A percentile compares a stretch with the other conserved stretches of the same genome.
phyloP scores from a whole-genome alignment of 2,797 vertebrate genomes.

The Melanotaenia pygmaea region DNA sequence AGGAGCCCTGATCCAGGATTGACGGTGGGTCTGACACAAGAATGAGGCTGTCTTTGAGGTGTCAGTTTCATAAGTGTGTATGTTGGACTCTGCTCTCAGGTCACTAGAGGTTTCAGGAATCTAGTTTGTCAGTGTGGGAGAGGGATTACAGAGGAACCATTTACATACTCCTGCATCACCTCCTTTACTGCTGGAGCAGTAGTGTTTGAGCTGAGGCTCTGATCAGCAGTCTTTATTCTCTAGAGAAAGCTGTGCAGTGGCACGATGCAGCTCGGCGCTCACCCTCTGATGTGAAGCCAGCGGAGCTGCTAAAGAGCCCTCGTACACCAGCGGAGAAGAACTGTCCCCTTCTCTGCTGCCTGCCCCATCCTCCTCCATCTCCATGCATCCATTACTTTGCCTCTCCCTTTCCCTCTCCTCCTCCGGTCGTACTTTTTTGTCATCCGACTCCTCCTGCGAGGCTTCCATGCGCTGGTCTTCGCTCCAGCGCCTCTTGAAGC shows the following conservation, averaged over 20 bases:
- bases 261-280: constrained; percentile 89
- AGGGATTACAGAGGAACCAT: constrained; percentile 60
- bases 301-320: constrained; percentile 63
- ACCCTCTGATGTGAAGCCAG: constrained; percentile 76
- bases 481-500: constrained; percentile 94
- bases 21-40: constrained; percentile 22
- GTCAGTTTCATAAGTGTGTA: constrained; percentile 51
- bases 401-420: constrained; percentile 63
- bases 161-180: constrained; percentile 57
- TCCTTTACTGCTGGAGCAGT: constrained; percentile 59
- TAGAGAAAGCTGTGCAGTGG: constrained; percentile 91
- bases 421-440: constrained; percentile 88
- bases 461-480: constrained; percentile 93
- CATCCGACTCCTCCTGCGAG: constrained; percentile 83
- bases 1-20: constrained; percentile 48
- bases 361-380: constrained; percentile 74
- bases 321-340: constrained; percentile 67
- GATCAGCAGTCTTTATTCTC: constrained; percentile 92
- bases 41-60: constrained; percentile 56
- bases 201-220: constrained; percentile 65
- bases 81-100: constrained; percentile 52
- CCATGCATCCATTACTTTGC: constrained; percentile 68
- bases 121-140: constrained; percentile 54
- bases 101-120: constrained; percentile 53
- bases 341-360: constrained; percentile 74